Evolutionary conservation across 2,888 invertebrate species (phyloP), one percentile per base, ranked within the genome.

Genomic region (Himalopsyche kuldschensis): DNA sequence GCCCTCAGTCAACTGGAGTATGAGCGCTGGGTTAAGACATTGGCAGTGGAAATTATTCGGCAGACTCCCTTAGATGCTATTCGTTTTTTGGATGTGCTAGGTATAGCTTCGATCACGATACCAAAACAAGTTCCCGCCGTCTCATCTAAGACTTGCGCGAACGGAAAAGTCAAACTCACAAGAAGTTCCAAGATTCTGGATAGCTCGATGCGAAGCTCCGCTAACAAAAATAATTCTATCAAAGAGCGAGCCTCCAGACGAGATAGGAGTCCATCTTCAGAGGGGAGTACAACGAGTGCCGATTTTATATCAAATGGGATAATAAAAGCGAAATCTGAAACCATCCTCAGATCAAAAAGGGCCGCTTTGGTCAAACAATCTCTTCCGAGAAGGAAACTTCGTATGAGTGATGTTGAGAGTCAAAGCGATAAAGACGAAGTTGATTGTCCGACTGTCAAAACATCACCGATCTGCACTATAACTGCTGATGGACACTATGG

Each of bases 21-120:
- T 89, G 93, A 94, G 89, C 92, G 94, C 83, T 95, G 95, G 95
- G 95, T 95, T 88, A 94, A 94, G 88, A 94, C 94, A 82, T 92
- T 95, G 85, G 95, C 95, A 80, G 94, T 95, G 86, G 95, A 95
- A 89, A 92, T 95, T 86, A 94, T 95, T 86, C 93, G 95, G 3
- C 95, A 95, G 89, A 95, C 95, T 41, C 95, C 95, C 27, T 90
- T 95, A 86, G 94, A 95, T 78, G 94, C 94, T 86, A 92, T 95
- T 84, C 94, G 95, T 88, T 95, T 95, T 88, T 89, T 95, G 88
- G 95, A 95, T 89, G 95, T 95, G 86, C 88, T 94, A 82, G 93
- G 94, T 86, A 92, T 94, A 78, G 93, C 94, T 80, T 92, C 93
- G 77, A 79, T 85, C 17, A 78, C 82, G 1, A 83, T 81, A 17